These are phyloP conservation scores for Cliona cf. orientalis DNA, from an alignment of 37 sponge, comb jelly and placozoan genomes.

Conservation along the genomic window DNA sequence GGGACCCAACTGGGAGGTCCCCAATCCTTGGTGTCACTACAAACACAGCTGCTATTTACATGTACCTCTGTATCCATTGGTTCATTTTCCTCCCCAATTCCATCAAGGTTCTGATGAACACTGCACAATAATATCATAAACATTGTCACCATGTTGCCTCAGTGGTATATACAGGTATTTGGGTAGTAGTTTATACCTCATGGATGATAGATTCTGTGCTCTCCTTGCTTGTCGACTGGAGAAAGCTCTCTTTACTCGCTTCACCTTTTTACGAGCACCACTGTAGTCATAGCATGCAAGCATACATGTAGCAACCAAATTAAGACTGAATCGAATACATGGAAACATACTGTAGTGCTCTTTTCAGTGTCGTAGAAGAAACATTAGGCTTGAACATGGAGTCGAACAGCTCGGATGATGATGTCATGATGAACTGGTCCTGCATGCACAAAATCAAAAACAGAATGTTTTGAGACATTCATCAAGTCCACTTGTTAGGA, in stretches of 20 bases:
- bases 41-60: neutral
- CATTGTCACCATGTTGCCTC: neutral
- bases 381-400: constrained; percentile 17
- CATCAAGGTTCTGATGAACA: constrained; percentile 26
- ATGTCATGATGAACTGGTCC: constrained; percentile 48
- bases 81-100: constrained; percentile 57
- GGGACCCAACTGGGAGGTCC: too few relatives aligned
- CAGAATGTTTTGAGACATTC: neutral
- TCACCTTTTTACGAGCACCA: constrained; percentile 69
- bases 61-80: neutral
- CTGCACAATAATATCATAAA: neutral
- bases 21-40: too few relatives aligned
- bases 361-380: constrained; percentile 51
- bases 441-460: constrained; percentile 6
- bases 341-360: constrained; percentile 51
- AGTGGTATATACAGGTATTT: too few relatives aligned
- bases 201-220: constrained; percentile 29
- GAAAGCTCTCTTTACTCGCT: constrained; percentile 62
- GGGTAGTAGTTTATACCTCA: constrained; percentile 24
- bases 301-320: neutral
- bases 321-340: neutral
- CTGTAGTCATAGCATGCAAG: constrained; percentile 21
- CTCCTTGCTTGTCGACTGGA: constrained; percentile 34
- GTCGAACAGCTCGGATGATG: constrained; percentile 50
- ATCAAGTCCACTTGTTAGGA: neutral